Base-by-base conservation (phyloP, 2,797 vertebrate genomes). In the Brachyrhaphis roseni region DNA sequence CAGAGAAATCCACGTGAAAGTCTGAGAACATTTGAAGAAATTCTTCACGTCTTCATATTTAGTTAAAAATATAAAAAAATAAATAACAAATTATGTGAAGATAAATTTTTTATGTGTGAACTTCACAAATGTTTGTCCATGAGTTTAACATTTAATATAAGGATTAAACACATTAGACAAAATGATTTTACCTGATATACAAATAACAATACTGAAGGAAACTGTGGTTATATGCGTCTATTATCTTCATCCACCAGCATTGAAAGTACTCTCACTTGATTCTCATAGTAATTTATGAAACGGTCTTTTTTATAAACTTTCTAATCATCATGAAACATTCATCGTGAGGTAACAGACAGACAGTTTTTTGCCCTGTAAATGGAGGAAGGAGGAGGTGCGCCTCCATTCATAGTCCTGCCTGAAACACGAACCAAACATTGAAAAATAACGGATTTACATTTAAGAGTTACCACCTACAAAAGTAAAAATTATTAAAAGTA, bases 1-100 rank as follows among this genome's bases (percentile, higher is more conserved):
- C 83, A 20, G 84, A 92, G 84, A 88, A 78, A 81, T 82, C 75
- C 82, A 82, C 78, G 15, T 73, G 74, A 77, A 64, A 72, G 62
- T 49, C 55, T 51, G 79, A 78, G 76, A 80, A 87, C 79, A 74
- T 34, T 0, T 31, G 28, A 31, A 59, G 28, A 15, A 31, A 46
- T 4, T 34, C 34, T 72, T 72, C n/a, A 45, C n/a, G 13, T 45
- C 47, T 1, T 41, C 20, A n/a, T 28, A 45, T n/a, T 71, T 45
- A n/a, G 41, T 26, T 15, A n/a, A 45, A 71, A 39, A 36, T 31
- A 8, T 41, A 39, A 34, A 23, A n/a, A 15, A 36, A 64, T 16
- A 36, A 66, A 39, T 41, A 18, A 23, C 8, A 51, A 51, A 23
- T 51, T 5, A 2, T n/a, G 36, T 45, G 39, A 70, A 45, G 12